phyloP scores from a whole-genome alignment of 92 coral and sea anemone genomes.

The Virgularia gustaviana region DNA sequence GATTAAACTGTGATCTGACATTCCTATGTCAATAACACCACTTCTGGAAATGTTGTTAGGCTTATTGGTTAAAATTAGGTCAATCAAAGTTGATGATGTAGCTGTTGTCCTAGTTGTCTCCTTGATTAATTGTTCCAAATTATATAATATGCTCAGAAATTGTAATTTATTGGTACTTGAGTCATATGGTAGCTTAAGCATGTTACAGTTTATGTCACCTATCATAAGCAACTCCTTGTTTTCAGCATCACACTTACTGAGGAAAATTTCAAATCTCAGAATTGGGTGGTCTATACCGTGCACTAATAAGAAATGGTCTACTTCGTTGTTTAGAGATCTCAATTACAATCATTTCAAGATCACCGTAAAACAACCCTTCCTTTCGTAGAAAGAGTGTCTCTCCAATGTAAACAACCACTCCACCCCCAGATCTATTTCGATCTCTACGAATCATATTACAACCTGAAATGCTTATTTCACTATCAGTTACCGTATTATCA shows the following conservation, averaged over 20 bases:
- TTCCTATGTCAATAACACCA: conserved; percentile 52
- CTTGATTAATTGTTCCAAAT: conserved; percentile 44
- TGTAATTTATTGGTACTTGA: conserved; percentile 30
- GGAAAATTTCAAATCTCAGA: conserved; percentile 35
- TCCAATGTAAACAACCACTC: conserved; percentile 20
- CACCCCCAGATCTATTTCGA: conserved; percentile 16
- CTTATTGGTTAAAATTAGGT: conserved; percentile 44
- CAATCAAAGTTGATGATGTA: conserved; percentile 52
- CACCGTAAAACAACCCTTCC: neutral
- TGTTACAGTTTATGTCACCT: conserved; percentile 55
- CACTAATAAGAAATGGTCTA: neutral
- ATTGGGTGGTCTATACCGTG: conserved; percentile 43
- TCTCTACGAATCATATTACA: neutral
- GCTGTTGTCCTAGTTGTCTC: conserved; percentile 40
- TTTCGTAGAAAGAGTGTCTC: conserved; percentile 2
- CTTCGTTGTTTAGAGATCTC: neutral
- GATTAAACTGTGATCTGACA: conserved; percentile 56
- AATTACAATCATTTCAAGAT: neutral
- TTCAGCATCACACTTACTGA: conserved; percentile 47
- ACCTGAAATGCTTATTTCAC: conserved; percentile 2
- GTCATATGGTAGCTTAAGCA: conserved; percentile 42
- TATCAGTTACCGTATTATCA: neutral
- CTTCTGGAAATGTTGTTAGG: conserved; percentile 39
- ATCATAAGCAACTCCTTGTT: conserved; percentile 41
- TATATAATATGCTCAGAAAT: conserved; percentile 38